Base-by-base conservation (phyloP, 1,140 invertebrate species). In the Heliconius melpomene region DNA sequence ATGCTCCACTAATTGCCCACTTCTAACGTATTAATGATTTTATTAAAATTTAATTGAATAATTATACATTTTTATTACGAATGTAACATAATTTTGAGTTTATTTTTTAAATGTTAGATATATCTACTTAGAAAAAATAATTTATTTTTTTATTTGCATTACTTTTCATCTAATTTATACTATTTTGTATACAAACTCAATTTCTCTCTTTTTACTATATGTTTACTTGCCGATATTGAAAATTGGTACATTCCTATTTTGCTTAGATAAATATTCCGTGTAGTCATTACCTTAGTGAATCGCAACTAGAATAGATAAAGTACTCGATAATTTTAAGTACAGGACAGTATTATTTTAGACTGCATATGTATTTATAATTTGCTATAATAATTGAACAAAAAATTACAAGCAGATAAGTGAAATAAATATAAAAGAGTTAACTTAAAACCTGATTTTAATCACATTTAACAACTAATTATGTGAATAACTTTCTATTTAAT, bases 1-100 rank as follows among this genome's bases (percentile, higher is more conserved):
- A 16, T 66, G 46, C 54, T 73, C 72, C 40, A 36, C 81, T 83
- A 84, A 84, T 85, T 85, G 78, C 81, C 73, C 73, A 38, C 70
- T 57, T 13, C 75, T 71, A 38, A 75, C 74, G 23, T 6, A 29
- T 70, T 77, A 70, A 71, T 50, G 57, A 50, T 70, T 46, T 40
- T 40, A 72, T 40, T 9, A 72, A 72, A 20, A 8, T 38, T 38
- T 40, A 40, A 72, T 72, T 40, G 32, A 72, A 72, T 38, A 72
- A 36, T 72, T 40, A 72, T 29, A 72, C 70, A 32, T 72, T 20
- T 72, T 72, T 32, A 46, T 71, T 32, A 54, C 8, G n/a, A 23
- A 23, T 26, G 26, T 26, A 26, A 66, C 60, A 29, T 66, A 26
- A 66, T 66, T 66, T 16, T 60, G 23, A 66, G 9, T 13, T 13